phyloP scores from a whole-genome alignment of 2,113 vertebrate species.

The Tupaia chinensis region DNA sequence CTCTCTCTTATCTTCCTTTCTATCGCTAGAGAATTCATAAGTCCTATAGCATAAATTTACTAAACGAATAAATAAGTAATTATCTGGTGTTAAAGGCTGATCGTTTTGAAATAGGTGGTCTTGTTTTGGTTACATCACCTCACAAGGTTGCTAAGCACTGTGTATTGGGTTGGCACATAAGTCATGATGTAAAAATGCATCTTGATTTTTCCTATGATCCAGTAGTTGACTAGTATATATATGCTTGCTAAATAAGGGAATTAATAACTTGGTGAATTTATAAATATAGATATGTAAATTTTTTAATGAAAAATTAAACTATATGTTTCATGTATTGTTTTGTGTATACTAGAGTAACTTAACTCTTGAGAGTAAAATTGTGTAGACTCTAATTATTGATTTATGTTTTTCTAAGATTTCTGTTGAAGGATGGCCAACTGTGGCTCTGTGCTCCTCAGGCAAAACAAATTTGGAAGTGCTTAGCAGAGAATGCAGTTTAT shows the following conservation, averaged over 20 bases:
- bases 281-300: neutral
- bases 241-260: neutral
- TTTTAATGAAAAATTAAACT: conserved; percentile 1
- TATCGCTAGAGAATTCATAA: no score
- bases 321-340: neutral
- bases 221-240: neutral
- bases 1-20: no score
- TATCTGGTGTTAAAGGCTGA: neutral
- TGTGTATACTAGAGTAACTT: neutral
- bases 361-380: neutral
- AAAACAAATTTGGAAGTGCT: conserved; percentile 99
- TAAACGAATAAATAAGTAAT: neutral
- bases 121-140: neutral
- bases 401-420: conserved; percentile 92
- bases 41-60: neutral
- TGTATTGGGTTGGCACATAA: no score
- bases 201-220: no score
- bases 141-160: neutral
- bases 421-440: conserved; percentile 98
- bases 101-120: neutral
- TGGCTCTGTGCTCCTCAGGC: conserved; percentile 99
- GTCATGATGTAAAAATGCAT: no score
- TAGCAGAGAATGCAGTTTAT: conserved; percentile 99
- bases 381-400: conserved; percentile 73
- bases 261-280: neutral